Evolutionary conservation across 1,140 invertebrate genomes (phyloP), one percentile per base, ranked within the genome.

Genomic region (Leptonema lineaticorne): DNA sequence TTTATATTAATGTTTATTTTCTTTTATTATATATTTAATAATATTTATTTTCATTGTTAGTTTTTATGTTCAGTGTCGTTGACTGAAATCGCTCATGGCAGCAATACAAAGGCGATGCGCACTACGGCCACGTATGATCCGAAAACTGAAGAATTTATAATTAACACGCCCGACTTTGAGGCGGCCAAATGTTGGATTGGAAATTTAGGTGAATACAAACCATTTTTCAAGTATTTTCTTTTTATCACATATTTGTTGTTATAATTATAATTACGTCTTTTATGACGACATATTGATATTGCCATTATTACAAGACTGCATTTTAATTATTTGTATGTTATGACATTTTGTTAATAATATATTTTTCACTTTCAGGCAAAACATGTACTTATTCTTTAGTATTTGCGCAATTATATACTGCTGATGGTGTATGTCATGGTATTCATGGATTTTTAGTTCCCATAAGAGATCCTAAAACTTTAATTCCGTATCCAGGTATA

Each of bases 141-240:
- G 0, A 78, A 79, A 20, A 88, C 85, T 7, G 81, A 91, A 82
- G 87, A 90, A 78, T 98, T 97, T 82, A 84, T 97, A 24, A 84
- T 98, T 8, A 88, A 97, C 76, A 93, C 95, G 0, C 94, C 96
- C 0, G 92, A 95, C 79, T 93, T 97, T 82, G 90, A 96, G 80
- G 93, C 95, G 24, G 92, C 93, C 46, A 98, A 98, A 85, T 95
- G 93, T 81, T 98, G 96, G 96, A 86, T 90, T 74, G 94, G 94
- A 73, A 92, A 92, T 82, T 84, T 96, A 81, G 92, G 93, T 88
- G n/a, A 85, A 81, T 78, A 48, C 27, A 69, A 33, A 33, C 11
- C 11, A 6, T 33, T 33, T 33, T 33, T 33, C n/a, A n/a, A n/a
- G n/a, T 66, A 7, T 41, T 37, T 66, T 29, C 14, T 8, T 26